phyloP scores from a whole-genome alignment of 2,113 vertebrate species.

The Pygoscelis adeliae region DNA sequence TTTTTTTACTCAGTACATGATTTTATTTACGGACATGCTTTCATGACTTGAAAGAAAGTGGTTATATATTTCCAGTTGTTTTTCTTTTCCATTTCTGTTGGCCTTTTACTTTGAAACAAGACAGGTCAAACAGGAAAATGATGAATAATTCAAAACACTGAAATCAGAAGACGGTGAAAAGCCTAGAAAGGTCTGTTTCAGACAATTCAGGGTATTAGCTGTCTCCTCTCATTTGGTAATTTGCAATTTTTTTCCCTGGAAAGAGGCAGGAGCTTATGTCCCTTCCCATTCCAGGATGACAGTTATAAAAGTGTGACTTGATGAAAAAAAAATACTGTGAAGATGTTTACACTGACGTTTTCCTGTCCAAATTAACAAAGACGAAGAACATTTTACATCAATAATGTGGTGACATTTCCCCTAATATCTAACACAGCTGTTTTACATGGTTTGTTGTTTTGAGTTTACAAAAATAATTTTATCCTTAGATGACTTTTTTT shows the following conservation, averaged over 20 bases:
- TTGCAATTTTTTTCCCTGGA: not conserved
- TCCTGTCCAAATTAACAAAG: not conserved
- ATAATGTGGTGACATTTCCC: not conserved
- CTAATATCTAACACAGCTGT: not conserved
- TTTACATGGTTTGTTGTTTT: not conserved
- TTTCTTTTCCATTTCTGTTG: conserved; percentile 22
- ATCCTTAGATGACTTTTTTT: not conserved
- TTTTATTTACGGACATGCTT: not conserved
- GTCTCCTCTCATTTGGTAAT: not conserved
- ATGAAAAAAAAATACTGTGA: not conserved
- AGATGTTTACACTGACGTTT: not conserved
- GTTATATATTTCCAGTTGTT: not conserved
- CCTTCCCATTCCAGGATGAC: not conserved
- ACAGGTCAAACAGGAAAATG: conserved; percentile 2
- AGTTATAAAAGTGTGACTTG: not conserved
- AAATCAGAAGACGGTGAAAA: conserved; percentile 17
- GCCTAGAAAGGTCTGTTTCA: not conserved
- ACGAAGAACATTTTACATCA: not conserved
- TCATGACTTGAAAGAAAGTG: not conserved
- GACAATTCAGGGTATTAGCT: not conserved
- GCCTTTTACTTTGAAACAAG: conserved; percentile 33
- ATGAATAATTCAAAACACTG: conserved; percentile 45
- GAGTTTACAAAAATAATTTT: conserved; percentile 34
- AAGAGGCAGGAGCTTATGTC: not conserved
- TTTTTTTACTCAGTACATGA: not conserved